Percentiles rank a stretch among this genome's conserved stretches.
phyloP scores from a whole-genome alignment of 2,113 vertebrate genomes.

The Platysternon megacephalum region DNA sequence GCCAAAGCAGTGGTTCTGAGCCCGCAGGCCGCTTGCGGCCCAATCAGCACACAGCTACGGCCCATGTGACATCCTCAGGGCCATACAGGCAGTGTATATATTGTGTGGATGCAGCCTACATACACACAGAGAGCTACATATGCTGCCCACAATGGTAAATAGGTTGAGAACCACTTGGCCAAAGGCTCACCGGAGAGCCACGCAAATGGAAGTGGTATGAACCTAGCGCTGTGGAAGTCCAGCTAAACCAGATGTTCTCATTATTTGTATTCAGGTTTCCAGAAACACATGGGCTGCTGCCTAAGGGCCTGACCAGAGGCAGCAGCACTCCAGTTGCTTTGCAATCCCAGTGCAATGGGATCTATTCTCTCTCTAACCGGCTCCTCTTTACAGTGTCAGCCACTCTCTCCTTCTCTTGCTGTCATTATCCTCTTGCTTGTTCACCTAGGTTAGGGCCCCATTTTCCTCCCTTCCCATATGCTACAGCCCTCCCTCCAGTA shows the following conservation, averaged over 20 bases:
- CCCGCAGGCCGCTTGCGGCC: too few species aligned
- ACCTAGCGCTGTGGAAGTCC: background rate
- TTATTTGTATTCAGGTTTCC: background rate
- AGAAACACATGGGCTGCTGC: background rate
- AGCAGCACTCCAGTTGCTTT: background rate
- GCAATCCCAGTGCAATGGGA: background rate
- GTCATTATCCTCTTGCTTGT: background rate
- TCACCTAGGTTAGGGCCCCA: background rate
- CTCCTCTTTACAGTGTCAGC: background rate
- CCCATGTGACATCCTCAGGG: too few species aligned
- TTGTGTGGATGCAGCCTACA: too few species aligned
- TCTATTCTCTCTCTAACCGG: background rate
- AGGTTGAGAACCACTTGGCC: too few species aligned
- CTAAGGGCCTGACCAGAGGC: background rate
- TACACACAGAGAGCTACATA: too few species aligned
- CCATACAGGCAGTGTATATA: too few species aligned
- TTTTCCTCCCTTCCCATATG: background rate
- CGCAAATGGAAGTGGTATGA: background rate
- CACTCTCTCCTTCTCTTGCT: background rate
- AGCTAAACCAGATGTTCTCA: background rate
- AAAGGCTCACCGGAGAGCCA: too few species aligned
- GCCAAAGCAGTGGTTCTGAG: too few species aligned
- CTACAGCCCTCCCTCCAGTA: background rate
- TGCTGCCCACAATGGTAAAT: too few species aligned
- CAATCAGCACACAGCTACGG: too few species aligned